A percentile compares a stretch with the other conserved stretches of the same genome.
Conservation (phyloP, 2,888 invertebrate genomes). For the Galeruca laticollis region DNA sequence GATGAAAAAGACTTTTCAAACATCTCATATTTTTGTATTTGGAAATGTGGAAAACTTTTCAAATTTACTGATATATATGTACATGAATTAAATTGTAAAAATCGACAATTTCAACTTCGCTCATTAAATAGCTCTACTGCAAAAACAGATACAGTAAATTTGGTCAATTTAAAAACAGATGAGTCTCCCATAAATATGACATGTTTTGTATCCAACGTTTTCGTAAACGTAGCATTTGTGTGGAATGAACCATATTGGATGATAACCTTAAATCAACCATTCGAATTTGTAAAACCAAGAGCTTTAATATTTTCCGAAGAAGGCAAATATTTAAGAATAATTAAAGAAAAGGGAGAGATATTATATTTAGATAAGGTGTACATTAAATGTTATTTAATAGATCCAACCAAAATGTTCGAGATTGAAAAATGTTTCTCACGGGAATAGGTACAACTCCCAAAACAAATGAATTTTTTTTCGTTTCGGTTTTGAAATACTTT, state of each 20-base stretch:
- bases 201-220: neutral
- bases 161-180: no score
- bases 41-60: neutral
- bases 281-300: neutral
- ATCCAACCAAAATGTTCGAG: no score
- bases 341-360: neutral
- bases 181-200: no score
- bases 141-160: no score
- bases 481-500: no score
- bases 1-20: neutral
- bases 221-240: neutral
- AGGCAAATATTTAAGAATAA: neutral
- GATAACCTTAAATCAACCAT: no score
- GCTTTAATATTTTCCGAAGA: neutral
- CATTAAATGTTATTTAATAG: no score
- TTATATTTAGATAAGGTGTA: neutral
- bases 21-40: neutral
- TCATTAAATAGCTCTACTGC: neutral
- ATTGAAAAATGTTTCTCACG: no score
- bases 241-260: neutral
- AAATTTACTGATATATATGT: neutral
- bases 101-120: neutral
- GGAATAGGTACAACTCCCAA: no score
- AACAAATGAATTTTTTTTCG: no score
- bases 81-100: neutral